These are phyloP conservation scores for Aulostomus chinensis DNA, from an alignment of 2,797 vertebrate species.

Conservation along the genomic window DNA sequence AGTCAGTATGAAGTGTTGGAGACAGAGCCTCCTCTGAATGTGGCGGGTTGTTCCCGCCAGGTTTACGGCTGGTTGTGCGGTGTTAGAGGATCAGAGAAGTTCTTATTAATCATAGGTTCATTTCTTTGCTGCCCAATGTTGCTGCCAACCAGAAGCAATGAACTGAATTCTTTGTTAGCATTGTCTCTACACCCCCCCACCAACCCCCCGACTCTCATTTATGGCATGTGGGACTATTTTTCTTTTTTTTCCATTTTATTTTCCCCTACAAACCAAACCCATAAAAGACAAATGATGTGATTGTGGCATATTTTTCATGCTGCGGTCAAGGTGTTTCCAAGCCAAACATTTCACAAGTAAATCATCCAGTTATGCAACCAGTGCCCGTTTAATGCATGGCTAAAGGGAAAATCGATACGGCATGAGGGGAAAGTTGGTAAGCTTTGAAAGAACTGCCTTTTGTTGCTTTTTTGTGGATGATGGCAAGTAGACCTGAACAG, in stretches of 20 bases:
- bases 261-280: constrained; percentile 42
- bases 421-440: constrained; percentile 34
- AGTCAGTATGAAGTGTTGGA: neutral
- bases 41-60: constrained; percentile 22
- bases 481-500: constrained; percentile 25
- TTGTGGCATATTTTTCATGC: constrained; percentile 41
- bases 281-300: constrained; percentile 58
- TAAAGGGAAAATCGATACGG: constrained; percentile 41
- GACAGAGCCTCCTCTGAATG: constrained; percentile 21
- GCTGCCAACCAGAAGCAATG: constrained; percentile 57
- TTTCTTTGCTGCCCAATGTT: constrained; percentile 27
- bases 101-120: constrained; percentile 33
- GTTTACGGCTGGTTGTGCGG: constrained; percentile 4
- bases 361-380: constrained; percentile 47
- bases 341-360: constrained; percentile 57
- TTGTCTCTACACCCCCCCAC: constrained; percentile 9
- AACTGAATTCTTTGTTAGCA: constrained; percentile 71
- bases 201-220: constrained; percentile 38
- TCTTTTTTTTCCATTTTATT: constrained; percentile 18
- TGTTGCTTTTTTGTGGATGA: constrained; percentile 27
- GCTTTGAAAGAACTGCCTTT: constrained; percentile 35
- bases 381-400: constrained; percentile 33
- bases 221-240: constrained; percentile 64
- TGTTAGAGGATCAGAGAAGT: constrained; percentile 15
- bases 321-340: constrained; percentile 44